A percentile compares a stretch with the other conserved stretches of the same genome.
Conservation (phyloP, 1,140 invertebrate species). For the Bombus vancouverensis region DNA sequence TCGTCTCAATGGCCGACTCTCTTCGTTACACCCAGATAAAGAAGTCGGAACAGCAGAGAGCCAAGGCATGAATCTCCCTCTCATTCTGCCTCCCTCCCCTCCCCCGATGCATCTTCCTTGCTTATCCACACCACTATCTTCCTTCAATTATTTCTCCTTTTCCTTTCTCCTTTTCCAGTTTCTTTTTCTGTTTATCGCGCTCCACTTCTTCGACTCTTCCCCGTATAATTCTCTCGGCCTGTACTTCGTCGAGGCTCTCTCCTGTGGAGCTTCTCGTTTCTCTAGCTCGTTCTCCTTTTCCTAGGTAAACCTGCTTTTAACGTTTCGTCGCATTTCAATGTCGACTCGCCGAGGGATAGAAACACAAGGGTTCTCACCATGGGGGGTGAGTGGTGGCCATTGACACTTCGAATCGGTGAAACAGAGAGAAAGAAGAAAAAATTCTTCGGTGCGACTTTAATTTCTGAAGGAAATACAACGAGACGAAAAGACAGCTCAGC, state of each 20-base stretch:
- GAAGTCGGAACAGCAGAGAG: neutral
- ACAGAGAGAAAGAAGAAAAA: neutral
- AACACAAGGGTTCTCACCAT: neutral
- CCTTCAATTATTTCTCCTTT: slow-evolving; percentile 19
- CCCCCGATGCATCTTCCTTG: slow-evolving; percentile 8
- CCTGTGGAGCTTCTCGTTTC: neutral
- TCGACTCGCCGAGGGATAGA: slow-evolving; percentile 22
- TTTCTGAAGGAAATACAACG: neutral
- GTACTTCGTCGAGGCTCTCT: neutral
- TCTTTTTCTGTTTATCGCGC: slow-evolving; percentile 32
- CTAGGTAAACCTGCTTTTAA: slow-evolving; percentile 46
- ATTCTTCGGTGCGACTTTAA: slow-evolving; percentile 6
- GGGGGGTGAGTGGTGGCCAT: slow-evolving; percentile 24
- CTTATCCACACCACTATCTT: slow-evolving; percentile 17
- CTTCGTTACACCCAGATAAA: slow-evolving; percentile 12
- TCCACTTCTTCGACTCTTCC: slow-evolving; percentile 21
- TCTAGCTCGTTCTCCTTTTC: neutral
- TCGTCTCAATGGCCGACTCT: neutral
- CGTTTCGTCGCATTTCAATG: slow-evolving; percentile 56
- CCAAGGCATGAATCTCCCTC: neutral
- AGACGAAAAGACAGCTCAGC: neutral
- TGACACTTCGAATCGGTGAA: slow-evolving; percentile 49
- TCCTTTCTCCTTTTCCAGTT: neutral
- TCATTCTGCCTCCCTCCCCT: neutral
- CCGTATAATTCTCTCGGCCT: neutral